A percentile compares a stretch with the other conserved stretches of the same genome.
phyloP scores from a whole-genome alignment of 2,888 invertebrate species.

The Amphipoea lucens region DNA sequence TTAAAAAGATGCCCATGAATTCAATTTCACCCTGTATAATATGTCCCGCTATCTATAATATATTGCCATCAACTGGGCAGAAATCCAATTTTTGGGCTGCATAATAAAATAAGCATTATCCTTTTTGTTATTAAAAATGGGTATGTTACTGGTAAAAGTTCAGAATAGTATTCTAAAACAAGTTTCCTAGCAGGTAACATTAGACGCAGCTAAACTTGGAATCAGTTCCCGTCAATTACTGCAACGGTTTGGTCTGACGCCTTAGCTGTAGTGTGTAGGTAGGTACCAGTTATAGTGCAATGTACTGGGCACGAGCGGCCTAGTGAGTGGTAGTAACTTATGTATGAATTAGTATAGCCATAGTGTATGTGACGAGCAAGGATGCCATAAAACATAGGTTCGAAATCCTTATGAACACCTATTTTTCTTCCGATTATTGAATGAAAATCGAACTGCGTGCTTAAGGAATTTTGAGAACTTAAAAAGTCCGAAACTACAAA shows the following conservation, averaged over 20 bases:
- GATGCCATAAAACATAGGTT: too few species aligned
- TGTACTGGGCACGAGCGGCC: background rate
- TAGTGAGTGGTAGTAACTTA: background rate
- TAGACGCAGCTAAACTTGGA: background rate
- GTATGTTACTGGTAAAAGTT: background rate
- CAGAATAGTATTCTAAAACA: background rate
- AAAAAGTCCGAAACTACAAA: background rate
- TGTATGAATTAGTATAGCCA: background rate
- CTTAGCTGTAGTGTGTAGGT: background rate
- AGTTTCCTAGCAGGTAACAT: background rate
- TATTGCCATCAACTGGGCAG: background rate
- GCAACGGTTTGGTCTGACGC: conserved; percentile 4
- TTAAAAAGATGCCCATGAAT: too few species aligned
- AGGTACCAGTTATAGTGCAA: background rate
- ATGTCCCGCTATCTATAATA: too few species aligned
- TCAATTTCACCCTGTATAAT: too few species aligned
- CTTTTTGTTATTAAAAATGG: background rate
- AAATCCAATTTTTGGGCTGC: background rate
- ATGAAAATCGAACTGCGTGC: background rate
- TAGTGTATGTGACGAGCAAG: background rate
- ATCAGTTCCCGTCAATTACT: conserved; percentile 18
- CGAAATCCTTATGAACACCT: background rate
- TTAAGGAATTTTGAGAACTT: background rate
- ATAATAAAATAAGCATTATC: background rate
- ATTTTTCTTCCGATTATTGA: background rate